A percentile compares a stretch with the other conserved stretches of the same genome.
Conservation (phyloP, 2,888 invertebrate species). For the Drosophila merina region DNA sequence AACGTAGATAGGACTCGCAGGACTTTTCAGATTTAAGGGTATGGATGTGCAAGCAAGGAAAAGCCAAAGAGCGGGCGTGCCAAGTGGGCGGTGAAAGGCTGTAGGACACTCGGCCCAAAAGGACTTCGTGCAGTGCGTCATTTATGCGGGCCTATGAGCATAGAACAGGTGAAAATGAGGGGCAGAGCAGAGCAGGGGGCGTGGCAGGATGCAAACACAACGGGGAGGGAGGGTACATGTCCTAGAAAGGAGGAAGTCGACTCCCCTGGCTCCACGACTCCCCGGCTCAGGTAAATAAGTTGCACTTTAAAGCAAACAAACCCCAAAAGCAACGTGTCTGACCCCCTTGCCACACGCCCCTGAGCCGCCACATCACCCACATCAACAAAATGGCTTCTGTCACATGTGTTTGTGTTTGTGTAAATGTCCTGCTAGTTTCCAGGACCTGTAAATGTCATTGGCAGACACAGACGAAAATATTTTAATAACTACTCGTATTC, state of each 20-base stretch:
- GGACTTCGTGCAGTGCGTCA: constrained; percentile 54
- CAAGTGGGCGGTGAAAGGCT: background rate
- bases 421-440: constrained; percentile 46
- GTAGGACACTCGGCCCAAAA: constrained; percentile 31
- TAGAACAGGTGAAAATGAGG: constrained; percentile 3
- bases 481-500: constrained; percentile 68
- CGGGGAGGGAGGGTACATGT: background rate
- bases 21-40: constrained; percentile 6
- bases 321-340: constrained; percentile 18
- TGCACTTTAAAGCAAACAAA: constrained; percentile 68
- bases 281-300: constrained; percentile 60
- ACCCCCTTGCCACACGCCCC: background rate
- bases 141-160: constrained; percentile 58
- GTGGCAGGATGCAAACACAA: constrained; percentile 3
- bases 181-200: background rate
- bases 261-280: background rate
- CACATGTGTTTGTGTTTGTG: constrained; percentile 4
- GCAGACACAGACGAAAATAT: constrained; percentile 65
- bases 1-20: background rate
- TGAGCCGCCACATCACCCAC: constrained; percentile 2
- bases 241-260: background rate
- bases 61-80: constrained; percentile 2
- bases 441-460: constrained; percentile 63
- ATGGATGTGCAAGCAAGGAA: constrained; percentile 10
- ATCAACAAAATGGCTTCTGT: constrained; percentile 48